Percentiles rank a stretch among this genome's conserved stretches.
These are phyloP conservation scores for Lutraria lutraria DNA, from an alignment of 2,888 invertebrate species.

Conservation along the genomic window DNA sequence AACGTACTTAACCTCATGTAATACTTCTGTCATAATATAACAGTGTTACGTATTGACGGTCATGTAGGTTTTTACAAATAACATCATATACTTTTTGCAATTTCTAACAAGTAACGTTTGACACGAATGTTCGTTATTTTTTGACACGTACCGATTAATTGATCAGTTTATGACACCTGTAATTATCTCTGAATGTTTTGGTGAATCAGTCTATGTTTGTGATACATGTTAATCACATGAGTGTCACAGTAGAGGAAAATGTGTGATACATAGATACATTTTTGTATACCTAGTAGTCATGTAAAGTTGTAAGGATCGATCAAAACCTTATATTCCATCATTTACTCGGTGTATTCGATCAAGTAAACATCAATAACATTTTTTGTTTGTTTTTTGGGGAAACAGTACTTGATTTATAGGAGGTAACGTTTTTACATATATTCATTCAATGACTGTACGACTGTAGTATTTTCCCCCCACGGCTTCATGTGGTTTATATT, in stretches of 20 bases:
- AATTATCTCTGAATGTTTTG: conserved; percentile 29
- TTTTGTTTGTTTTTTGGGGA: not conserved
- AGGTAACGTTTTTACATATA: not conserved
- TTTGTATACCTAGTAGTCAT: not conserved
- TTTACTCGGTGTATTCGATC: not conserved
- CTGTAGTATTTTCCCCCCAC: not conserved
- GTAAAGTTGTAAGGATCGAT: not conserved
- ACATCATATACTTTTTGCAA: not conserved
- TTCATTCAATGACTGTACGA: not conserved
- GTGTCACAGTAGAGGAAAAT: not conserved
- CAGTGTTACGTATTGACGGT: not conserved
- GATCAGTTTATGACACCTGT: conserved; percentile 41
- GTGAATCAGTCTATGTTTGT: not conserved
- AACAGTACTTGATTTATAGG: not conserved
- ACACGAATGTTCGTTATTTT: conserved; percentile 7
- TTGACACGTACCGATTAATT: conserved; percentile 36
- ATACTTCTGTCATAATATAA: conserved; percentile 9
- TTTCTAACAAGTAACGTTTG: not conserved
- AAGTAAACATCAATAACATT: not conserved
- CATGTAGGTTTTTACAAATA: not conserved
- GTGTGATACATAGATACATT: conserved; percentile 43
- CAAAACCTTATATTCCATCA: not conserved
- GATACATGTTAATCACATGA: not conserved
- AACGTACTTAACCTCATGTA: not conserved
- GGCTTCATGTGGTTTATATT: not conserved